Conservation (phyloP, 2,888 invertebrate genomes). For the Acanthosepion esculentum region DNA sequence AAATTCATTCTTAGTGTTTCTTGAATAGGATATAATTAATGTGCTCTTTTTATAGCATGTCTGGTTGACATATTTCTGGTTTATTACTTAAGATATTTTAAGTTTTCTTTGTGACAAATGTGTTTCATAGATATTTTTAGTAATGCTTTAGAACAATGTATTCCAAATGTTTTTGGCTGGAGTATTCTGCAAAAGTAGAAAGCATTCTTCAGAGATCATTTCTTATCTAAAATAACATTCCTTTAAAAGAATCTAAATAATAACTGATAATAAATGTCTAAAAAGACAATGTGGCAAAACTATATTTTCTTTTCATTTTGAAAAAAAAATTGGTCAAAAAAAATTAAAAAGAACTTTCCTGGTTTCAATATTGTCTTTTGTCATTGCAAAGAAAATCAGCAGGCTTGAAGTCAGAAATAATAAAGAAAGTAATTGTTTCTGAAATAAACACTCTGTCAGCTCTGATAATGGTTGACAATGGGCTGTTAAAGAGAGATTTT, state of each 20-base stretch:
- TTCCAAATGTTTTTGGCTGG: not conserved
- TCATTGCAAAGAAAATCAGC: not conserved
- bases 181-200: not conserved
- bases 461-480: not conserved
- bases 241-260: not conserved
- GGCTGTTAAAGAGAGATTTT: not conserved
- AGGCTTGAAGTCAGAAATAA: not conserved
- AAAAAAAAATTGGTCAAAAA: not conserved
- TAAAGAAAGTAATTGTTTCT: not conserved
- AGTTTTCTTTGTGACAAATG: not conserved
- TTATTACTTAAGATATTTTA: not conserved
- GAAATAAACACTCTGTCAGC: not conserved
- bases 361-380: not conserved
- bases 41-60: not conserved
- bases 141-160: not conserved
- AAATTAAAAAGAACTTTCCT: not conserved
- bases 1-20: not conserved
- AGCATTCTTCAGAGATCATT: not conserved
- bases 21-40: conserved; percentile 21
- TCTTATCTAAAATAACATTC: not conserved
- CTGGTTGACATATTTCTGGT: not conserved
- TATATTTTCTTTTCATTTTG: not conserved
- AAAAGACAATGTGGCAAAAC: not conserved
- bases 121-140: not conserved
- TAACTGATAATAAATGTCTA: not conserved